phyloP scores from a whole-genome alignment of 2,113 vertebrate genomes.

The Atractosteus spatula region DNA sequence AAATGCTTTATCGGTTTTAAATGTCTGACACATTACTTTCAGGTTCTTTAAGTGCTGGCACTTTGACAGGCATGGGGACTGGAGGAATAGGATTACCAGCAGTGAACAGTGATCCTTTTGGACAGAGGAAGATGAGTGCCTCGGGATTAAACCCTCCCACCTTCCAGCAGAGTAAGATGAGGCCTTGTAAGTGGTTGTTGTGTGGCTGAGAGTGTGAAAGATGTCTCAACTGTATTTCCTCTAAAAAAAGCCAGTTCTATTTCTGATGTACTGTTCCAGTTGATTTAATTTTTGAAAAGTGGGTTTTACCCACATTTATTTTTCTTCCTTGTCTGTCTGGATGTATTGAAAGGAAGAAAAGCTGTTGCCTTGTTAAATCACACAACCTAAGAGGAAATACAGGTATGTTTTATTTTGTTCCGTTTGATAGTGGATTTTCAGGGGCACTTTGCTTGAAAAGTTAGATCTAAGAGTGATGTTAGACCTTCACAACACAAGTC shows the following conservation, averaged over 20 bases:
- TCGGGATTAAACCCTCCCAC: slow-evolving; percentile 93
- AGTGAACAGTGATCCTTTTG: slow-evolving; percentile 89
- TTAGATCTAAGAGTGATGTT: too few relatives aligned
- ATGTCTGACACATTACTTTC: background rate
- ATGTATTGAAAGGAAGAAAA: slow-evolving; percentile 1
- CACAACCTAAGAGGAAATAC: slow-evolving; percentile 52
- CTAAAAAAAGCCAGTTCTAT: slow-evolving; percentile 16
- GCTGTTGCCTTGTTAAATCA: background rate
- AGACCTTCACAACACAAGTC: too few relatives aligned
- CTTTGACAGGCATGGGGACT: slow-evolving; percentile 84
- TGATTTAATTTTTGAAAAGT: background rate
- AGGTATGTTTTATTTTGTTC: slow-evolving; percentile 58
- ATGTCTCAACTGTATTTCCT: slow-evolving; percentile 63
- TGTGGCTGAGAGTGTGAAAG: slow-evolving; percentile 81
- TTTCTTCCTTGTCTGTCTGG: background rate
- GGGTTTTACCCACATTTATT: slow-evolving; percentile 7
- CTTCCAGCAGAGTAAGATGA: slow-evolving; percentile 99
- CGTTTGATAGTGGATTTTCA: slow-evolving; percentile 18
- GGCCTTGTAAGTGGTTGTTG: slow-evolving; percentile 93
- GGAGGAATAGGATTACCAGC: slow-evolving; percentile 86
- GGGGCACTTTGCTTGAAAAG: slow-evolving; percentile 17
- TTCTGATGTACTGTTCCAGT: background rate
- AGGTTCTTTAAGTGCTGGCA: slow-evolving; percentile 86
- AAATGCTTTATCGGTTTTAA: too few relatives aligned
- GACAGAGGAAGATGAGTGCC: slow-evolving; percentile 95